Base-by-base conservation (phyloP, 2,888 invertebrate genomes). In the Eustalomyia histrio region DNA sequence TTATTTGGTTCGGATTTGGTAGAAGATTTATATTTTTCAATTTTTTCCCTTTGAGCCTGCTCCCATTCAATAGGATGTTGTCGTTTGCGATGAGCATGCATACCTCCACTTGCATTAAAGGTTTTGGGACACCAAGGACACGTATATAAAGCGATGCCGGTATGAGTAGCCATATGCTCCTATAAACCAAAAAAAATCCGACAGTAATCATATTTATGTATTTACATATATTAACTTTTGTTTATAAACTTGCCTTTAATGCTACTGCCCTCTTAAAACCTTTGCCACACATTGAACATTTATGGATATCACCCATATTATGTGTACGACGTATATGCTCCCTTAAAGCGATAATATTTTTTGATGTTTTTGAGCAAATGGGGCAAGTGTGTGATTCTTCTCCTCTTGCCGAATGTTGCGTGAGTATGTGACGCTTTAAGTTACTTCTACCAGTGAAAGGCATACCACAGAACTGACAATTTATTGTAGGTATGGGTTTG, bases 151-250 rank as follows among this genome's bases (percentile, higher is more conserved):
- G 88, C 87, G 50, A 89, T 89, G 9, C 90, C 89, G 2, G 90
- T 90, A 60, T 90, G 90, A 47, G 88, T 88, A 4, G 90, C 89
- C 87, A 90, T 89, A 72, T 90, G 90, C 80, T 90, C 90, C 89
- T 89, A 29, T 63, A 0, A 84, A 79, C 7, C 16, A 16, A 17
- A 52, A 1, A 29, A 29, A 29, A 29, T 29, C 7, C 7, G 4
- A 29, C 29, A 29, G 7, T 29, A 6, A 29, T 29, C 7, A 29
- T 29, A 29, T 6, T 52, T 52, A 52, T 17, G 16, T 17, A 29
- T 6, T 52, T 52, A 52, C 9, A 17, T 17, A 2, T 8, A 16
- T 35, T 39, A 12, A 39, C 2, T 2, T 39, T 39, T 39, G 3
- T 2, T 12, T 12, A 3, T 39, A 39, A 12, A 39, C 14, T 50